phyloP scores from a whole-genome alignment of 2,113 vertebrate species.

The Alectura lathami region DNA sequence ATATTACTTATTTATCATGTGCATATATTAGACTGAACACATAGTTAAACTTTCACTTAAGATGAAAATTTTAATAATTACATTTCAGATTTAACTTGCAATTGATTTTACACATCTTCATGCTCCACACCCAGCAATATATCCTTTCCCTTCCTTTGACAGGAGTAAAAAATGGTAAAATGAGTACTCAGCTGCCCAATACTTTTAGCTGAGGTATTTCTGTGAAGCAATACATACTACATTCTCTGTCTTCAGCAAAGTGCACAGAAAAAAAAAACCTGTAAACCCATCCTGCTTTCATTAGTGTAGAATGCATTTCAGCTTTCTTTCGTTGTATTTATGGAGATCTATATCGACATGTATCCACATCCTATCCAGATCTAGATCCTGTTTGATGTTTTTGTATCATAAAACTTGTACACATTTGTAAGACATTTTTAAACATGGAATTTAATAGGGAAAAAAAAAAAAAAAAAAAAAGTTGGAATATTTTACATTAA shows the following conservation, averaged over 20 bases:
- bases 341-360: neutral
- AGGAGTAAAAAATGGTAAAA: neutral
- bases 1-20: neutral
- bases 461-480: neutral
- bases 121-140: neutral
- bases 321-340: neutral
- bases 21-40: neutral
- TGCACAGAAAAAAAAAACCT: neutral
- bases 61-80: neutral
- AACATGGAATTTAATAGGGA: neutral
- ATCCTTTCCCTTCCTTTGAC: neutral
- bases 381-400: neutral
- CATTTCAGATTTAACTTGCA: neutral
- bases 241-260: neutral
- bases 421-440: neutral
- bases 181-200: neutral
- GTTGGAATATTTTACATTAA: neutral
- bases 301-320: neutral
- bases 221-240: neutral
- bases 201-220: neutral
- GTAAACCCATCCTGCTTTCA: neutral
- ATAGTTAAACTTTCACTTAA: neutral
- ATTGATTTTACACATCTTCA: neutral
- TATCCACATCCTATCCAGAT: neutral
- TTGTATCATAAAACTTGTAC: neutral